Conservation (phyloP, 2,888 invertebrate genomes). For the Pterostichus madidus region DNA sequence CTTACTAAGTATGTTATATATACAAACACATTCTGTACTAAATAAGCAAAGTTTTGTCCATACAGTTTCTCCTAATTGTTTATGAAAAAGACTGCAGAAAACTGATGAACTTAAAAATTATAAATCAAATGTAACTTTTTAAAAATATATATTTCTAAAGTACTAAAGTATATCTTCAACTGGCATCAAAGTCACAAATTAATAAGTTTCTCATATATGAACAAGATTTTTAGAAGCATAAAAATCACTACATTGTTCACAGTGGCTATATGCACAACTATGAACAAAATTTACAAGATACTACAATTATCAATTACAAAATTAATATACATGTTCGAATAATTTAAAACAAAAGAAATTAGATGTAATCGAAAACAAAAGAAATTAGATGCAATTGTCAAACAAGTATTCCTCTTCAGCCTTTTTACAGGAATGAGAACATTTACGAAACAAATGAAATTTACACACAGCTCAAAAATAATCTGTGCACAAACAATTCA, state of each 20-base stretch:
- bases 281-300: slow-evolving; percentile 19
- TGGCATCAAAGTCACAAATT: slow-evolving; percentile 13
- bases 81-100: slow-evolving; percentile 6
- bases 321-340: neutral
- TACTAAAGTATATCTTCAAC: neutral
- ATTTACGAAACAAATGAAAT: neutral
- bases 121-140: neutral
- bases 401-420: neutral
- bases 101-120: neutral
- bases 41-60: slow-evolving; percentile 7
- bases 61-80: neutral
- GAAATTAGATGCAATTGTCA: neutral
- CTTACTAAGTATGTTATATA: slow-evolving; percentile 4
- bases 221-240: neutral
- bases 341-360: neutral
- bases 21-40: slow-evolving; percentile 19
- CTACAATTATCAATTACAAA: neutral
- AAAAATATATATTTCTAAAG: slow-evolving; percentile 38
- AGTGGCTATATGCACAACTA: slow-evolving; percentile 5
- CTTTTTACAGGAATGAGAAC: neutral
- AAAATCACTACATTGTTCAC: neutral
- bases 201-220: neutral
- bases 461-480: neutral
- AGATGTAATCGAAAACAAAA: too few relatives aligned
- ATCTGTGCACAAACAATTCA: neutral